Conservation (phyloP, 2,113 vertebrate genomes). For the Pelmatolapia mariae region DNA sequence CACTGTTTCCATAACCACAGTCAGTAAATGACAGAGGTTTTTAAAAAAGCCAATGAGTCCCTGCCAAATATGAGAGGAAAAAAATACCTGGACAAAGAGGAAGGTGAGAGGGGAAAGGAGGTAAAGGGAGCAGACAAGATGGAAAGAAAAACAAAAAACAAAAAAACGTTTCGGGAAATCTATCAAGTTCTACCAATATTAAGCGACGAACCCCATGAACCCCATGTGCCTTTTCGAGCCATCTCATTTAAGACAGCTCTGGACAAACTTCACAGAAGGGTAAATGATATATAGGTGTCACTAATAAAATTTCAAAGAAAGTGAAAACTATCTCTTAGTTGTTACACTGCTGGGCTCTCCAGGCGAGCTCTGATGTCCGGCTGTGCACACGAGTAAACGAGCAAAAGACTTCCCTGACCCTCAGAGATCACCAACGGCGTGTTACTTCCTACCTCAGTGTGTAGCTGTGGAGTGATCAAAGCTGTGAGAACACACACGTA, state of each 20-base stretch:
- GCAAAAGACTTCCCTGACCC: slow-evolving; percentile 22
- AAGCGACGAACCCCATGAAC: neutral
- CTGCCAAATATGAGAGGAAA: slow-evolving; percentile 11
- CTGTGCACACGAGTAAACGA: slow-evolving; percentile 42
- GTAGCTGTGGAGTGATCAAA: slow-evolving; percentile 53
- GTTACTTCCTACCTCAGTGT: slow-evolving; percentile 59
- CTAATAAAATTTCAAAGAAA: slow-evolving; percentile 35
- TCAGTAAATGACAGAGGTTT: slow-evolving; percentile 19
- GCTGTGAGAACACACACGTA: slow-evolving; percentile 51
- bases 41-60: neutral
- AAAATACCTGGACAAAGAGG: slow-evolving; percentile 30
- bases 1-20: slow-evolving; percentile 42
- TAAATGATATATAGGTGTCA: neutral
- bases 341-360: slow-evolving; percentile 2
- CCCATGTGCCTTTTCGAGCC: neutral
- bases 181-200: neutral
- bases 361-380: slow-evolving; percentile 18
- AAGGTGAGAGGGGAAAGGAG: neutral
- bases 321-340: slow-evolving; percentile 47
- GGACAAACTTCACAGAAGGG: neutral
- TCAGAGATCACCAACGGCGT: slow-evolving; percentile 41
- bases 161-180: neutral
- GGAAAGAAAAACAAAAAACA: neutral
- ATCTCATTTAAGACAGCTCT: neutral
- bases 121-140: neutral